Percentiles rank a stretch among this genome's conserved stretches.
These are phyloP conservation scores for Enhydra lutris DNA, from an alignment of 2,113 vertebrate genomes.

Conservation along the genomic window DNA sequence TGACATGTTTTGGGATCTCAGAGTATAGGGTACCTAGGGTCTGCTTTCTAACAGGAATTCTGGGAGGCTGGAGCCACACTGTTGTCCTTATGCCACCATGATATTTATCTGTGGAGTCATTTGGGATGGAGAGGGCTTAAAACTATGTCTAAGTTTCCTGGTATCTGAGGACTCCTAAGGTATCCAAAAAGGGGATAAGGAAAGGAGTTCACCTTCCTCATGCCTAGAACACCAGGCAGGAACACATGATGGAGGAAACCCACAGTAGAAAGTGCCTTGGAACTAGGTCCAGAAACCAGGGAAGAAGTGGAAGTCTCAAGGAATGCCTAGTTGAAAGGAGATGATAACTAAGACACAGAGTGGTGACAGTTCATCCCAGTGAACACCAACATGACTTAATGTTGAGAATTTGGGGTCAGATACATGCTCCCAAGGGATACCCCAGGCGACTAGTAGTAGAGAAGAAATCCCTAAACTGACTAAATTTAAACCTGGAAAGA, in stretches of 20 bases:
- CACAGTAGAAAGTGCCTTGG: neutral
- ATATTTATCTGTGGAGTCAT: neutral
- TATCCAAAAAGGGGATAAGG: neutral
- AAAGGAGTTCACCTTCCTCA: neutral
- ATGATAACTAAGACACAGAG: neutral
- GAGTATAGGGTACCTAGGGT: neutral
- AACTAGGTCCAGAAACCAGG: neutral
- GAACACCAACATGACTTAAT: neutral
- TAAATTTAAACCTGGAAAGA: neutral
- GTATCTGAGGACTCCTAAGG: neutral
- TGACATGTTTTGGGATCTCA: neutral
- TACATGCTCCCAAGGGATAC: neutral
- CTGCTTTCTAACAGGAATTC: neutral
- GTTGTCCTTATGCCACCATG: accelerated
- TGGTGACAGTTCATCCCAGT: neutral
- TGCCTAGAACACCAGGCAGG: neutral
- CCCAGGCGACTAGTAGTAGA: neutral
- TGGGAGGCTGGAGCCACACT: neutral
- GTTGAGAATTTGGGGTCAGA: neutral
- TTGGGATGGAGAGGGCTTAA: neutral
- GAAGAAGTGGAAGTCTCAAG: neutral
- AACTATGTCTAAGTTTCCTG: neutral
- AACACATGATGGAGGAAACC: neutral
- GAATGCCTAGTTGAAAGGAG: neutral
- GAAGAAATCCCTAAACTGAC: neutral